Evolutionary conservation across 2,113 vertebrate genomes (phyloP).

Genomic region (Caracal caracal): DNA sequence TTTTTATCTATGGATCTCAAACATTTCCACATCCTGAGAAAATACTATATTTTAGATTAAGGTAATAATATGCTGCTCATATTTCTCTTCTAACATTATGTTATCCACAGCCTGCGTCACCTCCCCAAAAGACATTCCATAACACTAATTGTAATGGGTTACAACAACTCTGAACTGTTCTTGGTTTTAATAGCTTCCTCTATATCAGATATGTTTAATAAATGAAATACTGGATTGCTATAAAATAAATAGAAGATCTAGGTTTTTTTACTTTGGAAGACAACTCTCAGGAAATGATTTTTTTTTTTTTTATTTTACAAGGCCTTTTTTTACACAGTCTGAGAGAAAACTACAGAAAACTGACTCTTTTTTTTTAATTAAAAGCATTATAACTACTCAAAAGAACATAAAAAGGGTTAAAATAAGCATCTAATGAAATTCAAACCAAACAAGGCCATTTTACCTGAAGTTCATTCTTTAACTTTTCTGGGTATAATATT

Average conservation of each 20-base stretch:
- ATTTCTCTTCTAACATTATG: constrained; percentile 24
- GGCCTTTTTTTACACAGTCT: not conserved
- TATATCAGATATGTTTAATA: not conserved
- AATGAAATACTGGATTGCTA: not conserved
- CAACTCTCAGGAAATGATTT: not conserved
- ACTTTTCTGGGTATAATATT: not conserved
- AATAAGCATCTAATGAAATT: constrained; percentile 1
- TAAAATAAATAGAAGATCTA: constrained; percentile 13
- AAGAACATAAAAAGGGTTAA: not conserved
- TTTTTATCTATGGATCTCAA: constrained; percentile 42
- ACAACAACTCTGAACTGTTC: not conserved
- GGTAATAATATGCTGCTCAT: not conserved
- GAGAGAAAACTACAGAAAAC: not conserved
- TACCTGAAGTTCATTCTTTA: not conserved
- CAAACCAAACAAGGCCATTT: not conserved
- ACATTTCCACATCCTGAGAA: not conserved
- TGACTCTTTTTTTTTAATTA: not conserved
- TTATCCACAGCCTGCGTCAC: not conserved
- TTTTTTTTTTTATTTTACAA: not conserved
- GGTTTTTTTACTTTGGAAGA: not conserved
- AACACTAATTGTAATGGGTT: not conserved
- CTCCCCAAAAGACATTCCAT: not conserved
- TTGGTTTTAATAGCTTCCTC: not conserved
- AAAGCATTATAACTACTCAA: not conserved
- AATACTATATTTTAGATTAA: constrained; percentile 16